Conservation (phyloP, 2,113 vertebrate genomes). For the Lonchura striata region DNA sequence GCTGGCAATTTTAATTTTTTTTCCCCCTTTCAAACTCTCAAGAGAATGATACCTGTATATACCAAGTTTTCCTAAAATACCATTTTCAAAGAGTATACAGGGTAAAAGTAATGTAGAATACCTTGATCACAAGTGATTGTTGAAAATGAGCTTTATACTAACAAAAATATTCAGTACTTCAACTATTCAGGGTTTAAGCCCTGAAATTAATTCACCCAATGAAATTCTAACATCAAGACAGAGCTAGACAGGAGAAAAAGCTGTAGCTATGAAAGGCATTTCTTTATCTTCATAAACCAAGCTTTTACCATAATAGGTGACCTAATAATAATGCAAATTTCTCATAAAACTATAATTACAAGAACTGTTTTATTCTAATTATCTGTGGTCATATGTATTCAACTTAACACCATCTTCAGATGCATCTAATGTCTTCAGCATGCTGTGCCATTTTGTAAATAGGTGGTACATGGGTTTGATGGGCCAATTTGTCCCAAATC, state of each 20-base stretch:
- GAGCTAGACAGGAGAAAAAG: neutral
- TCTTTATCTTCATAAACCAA: neutral
- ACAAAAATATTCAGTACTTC: conserved; percentile 1
- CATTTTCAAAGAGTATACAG: conserved; percentile 10
- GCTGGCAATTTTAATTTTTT: neutral
- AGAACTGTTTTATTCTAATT: neutral
- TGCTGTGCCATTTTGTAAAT: neutral
- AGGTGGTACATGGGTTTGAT: neutral
- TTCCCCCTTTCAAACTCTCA: neutral
- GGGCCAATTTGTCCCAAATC: neutral
- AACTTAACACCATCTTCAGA: neutral
- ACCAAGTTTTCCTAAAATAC: conserved; percentile 25
- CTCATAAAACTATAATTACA: neutral
- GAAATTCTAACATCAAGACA: neutral
- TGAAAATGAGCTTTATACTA: neutral
- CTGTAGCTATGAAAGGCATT: neutral
- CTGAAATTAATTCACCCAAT: neutral
- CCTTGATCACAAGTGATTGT: neutral
- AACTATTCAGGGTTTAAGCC: neutral
- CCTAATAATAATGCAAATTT: neutral
- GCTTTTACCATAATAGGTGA: neutral
- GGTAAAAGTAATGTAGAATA: neutral
- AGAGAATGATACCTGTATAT: neutral
- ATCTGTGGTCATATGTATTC: neutral
- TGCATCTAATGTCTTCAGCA: neutral